Base-by-base conservation (phyloP, 2,888 invertebrate genomes). In the Hypolimnas misippus region DNA sequence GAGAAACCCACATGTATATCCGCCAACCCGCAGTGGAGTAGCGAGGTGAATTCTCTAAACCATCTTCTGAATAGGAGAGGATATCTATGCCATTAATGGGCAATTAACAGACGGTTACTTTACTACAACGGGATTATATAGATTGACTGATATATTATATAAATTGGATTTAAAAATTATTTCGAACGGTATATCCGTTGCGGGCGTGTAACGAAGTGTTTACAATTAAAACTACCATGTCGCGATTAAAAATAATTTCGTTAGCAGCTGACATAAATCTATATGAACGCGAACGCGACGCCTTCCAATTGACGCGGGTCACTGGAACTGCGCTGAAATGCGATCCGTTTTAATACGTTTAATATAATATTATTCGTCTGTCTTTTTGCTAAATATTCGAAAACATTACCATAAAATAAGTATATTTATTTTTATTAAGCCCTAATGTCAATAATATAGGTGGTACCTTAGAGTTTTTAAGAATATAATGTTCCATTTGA, bases 281-380 rank as follows among this genome's bases (percentile, higher is more conserved):
- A 86, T 81, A 86, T 86, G 78, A 84, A 80, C 74, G 71, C 74
- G 70, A 71, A 70, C 74, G 73, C 82, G 76, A 49, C 25, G 29
- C 73, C 74, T 73, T 70, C 76, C 85, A 89, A 89, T 89, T 88
- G 87, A 85, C 86, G 82, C 82, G 82, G 82, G 83, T 83, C 82
- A 86, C 78, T 84, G 83, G 84, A 82, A 49, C 80, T 84, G 81
- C 73, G 46, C 21, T 46, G 87, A 77, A 86, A 89, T 79, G 68
- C 73, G 79, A 87, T 83, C 84, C 53, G 16, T 21, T 35, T 38
- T 25, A 55, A 61, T 52, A 42, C 57, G 31, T 58, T 58, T 51
- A 53, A 57, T 61, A 55, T 38, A 31, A 53, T 49, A 40, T 53
- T 7, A 21, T 46, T 46, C 44, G 63, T 61, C 50, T 63, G 63